phyloP scores from a whole-genome alignment of 2,797 vertebrate species.

The Eulemur albifrons region DNA sequence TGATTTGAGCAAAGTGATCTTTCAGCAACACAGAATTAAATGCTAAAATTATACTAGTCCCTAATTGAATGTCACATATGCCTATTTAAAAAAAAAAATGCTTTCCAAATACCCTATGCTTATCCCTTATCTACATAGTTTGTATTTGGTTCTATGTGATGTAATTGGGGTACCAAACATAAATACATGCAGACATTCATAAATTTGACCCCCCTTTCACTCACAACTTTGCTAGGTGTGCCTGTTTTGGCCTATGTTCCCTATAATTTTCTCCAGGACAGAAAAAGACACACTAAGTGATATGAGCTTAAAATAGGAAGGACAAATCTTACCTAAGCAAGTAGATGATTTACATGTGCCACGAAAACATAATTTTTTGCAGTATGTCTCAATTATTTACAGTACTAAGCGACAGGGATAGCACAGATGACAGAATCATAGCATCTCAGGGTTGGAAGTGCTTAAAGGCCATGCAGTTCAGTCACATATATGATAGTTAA shows the following conservation, averaged over 20 bases:
- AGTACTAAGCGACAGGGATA: slow-evolving; percentile 15
- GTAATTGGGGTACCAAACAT: not conserved
- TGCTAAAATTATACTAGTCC: not conserved
- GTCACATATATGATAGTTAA: slow-evolving; percentile 59
- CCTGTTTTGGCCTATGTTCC: not conserved
- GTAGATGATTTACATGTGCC: slow-evolving; percentile 50
- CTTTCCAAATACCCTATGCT: not conserved
- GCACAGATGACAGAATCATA: slow-evolving; percentile 62
- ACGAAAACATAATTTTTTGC: slow-evolving; percentile 48
- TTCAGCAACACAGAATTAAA: not conserved
- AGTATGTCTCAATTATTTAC: slow-evolving; percentile 69
- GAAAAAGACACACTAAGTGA: not conserved
- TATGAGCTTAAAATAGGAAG: slow-evolving; percentile 8
- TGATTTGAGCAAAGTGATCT: not conserved
- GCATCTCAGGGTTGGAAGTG: slow-evolving; percentile 38
- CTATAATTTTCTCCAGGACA: slow-evolving; percentile 14
- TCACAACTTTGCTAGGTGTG: not conserved
- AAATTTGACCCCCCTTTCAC: not conserved
- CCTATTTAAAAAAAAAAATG: not conserved
- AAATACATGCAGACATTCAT: not conserved
- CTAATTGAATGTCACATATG: not conserved
- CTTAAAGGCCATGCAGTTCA: slow-evolving; percentile 60
- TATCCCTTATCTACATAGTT: not conserved
- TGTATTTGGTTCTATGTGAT: not conserved
- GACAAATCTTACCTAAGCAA: not conserved